Base-by-base conservation (phyloP, 2,888 invertebrate genomes). In the Isoperla grammatica region DNA sequence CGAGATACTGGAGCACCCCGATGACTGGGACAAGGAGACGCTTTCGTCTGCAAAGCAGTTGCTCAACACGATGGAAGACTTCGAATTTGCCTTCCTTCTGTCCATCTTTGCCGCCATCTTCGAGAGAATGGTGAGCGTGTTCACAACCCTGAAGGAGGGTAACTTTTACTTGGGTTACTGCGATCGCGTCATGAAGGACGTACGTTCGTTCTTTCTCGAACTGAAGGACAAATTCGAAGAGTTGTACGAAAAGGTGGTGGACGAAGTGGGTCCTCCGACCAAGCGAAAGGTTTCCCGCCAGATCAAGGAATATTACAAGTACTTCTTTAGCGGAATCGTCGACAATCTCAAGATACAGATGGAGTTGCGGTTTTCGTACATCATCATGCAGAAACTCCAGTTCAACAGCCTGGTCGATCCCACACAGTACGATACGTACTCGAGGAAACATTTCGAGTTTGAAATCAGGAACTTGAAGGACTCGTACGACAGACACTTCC, bases 221-320 rank as follows among this genome's bases (percentile, higher is more conserved):
- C 17, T 23, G 13, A 29, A 46, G 17, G 23, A 43, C 12, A 46
- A 13, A 17, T 56, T 56, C 35, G 43, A 56, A 23, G 45, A 43
- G 19, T 43, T 43, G 8, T 56, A 56, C 35, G 56, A 56, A 15
- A 13, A 42, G 11, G 56, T 56, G 9, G 23, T 56, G 3, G 46
- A 45, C 19, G 56, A 56, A 12, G 56, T 56, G 15, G 56, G 56
- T 15, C 56, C 56, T 2, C 56, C 56, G 1, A 29, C 56, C 11
- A 56, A 56, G 56, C 43, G 56, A 4, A 42, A 56, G 19, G 45
- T 45, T 12, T 29, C 46, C 6, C 22, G 35, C 2, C 46, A 56
- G 23, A 29, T 45, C 22, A 22, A 35, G 12, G 56, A 45, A 13
- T 56, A 45, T 43, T 56, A 46, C 35, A 29, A 43, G 23, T 29